Base-by-base conservation (phyloP, 1,140 invertebrate species). In the Eubasilissa regina region DNA sequence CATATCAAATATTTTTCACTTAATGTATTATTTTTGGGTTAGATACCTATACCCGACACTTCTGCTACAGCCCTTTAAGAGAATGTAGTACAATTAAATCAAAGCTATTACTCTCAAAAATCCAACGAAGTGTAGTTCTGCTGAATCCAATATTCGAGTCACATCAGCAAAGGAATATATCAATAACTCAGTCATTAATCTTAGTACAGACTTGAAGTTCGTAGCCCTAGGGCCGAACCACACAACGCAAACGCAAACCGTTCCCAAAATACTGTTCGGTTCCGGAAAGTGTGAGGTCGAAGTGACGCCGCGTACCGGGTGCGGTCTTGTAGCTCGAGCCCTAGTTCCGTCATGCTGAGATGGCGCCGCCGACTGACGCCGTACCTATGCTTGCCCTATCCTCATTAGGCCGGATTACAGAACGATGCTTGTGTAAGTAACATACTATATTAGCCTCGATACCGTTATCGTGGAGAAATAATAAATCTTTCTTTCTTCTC, bases 121-220 rank as follows among this genome's bases (percentile, higher is more conserved):
- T 47, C 13, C n/a, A 66, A 45, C 62, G 13, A 66, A 4, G 8
- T 12, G 62, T 44, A 47, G 12, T 51, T 13, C 11, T 10, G 62
- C 62, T 12, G 35, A 44, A 66, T 66, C n/a, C 62, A 66, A 66
- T 66, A 66, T 66, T 66, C 62, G 35, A 15, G 62, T 66, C 62
- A 66, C 62, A 66, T 66, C 62, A 66, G 43, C 62, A 6, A 66
- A 47, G 43, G 15, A 66, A 66, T 43, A 66, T 66, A 45, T 66
- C 62, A 66, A 66, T 66, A 66, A 45, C 62, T 47, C 13, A 45
- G 35, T 66, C 62, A 66, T 66, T 66, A 66, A 66, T 66, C 62
- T 66, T 66, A 45, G 62, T 66, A 17, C 43, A 25, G 62, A 45
- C 62, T 66, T 45, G 13, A 66, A n/a, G 43, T 47, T 25, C 62